These are phyloP conservation scores for Prionace glauca DNA, from an alignment of 2,797 vertebrate genomes.

Conservation along the genomic window DNA sequence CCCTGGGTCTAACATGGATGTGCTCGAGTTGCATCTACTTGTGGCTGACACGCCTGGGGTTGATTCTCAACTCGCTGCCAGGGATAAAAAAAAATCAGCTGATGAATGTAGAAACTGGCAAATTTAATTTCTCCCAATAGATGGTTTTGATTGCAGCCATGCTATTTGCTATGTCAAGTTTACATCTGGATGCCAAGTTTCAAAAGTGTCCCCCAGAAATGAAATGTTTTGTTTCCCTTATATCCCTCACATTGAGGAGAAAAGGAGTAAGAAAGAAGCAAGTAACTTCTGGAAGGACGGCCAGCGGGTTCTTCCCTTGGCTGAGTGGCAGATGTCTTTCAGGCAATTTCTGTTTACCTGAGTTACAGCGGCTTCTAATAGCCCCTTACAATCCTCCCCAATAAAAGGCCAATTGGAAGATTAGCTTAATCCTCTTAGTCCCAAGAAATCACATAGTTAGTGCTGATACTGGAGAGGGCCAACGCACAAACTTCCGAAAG, in stretches of 20 bases:
- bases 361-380: conserved; percentile 15
- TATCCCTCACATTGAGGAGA: neutral
- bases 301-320: neutral
- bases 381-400: conserved; percentile 11
- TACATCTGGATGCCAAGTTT: neutral
- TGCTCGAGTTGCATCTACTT: neutral
- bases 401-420: conserved; percentile 35
- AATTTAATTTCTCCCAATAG: neutral
- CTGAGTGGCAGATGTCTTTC: conserved; percentile 26
- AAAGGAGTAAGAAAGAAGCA: neutral
- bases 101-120: neutral
- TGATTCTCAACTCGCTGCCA: neutral
- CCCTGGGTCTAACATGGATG: neutral
- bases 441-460: conserved; percentile 31
- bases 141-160: neutral
- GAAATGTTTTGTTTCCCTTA: neutral
- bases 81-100: neutral
- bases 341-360: neutral
- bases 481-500: conserved; percentile 21
- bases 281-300: neutral
- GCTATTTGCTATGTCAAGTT: neutral
- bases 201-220: neutral
- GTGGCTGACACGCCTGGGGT: neutral
- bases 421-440: conserved; percentile 37
- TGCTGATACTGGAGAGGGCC: conserved; percentile 27